Percentiles rank a stretch among this genome's conserved stretches.
phyloP scores from a whole-genome alignment of 2,113 vertebrate genomes.

The Periophthalmodon schlosseri region DNA sequence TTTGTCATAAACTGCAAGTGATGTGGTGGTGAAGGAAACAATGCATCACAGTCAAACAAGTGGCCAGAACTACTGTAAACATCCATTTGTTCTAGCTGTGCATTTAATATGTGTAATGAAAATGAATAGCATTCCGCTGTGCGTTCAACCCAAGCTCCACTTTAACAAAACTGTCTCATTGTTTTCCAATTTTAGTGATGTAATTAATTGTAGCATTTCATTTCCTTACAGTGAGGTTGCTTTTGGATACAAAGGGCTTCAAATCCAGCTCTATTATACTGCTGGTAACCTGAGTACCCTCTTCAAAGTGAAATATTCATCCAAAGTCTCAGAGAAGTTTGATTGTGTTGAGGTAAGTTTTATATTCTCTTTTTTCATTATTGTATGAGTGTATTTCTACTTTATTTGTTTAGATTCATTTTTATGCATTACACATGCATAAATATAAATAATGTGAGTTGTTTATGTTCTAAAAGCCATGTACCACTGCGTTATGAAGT shows the following conservation, averaged over 20 bases:
- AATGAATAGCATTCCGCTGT: constrained; percentile 17
- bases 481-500: too few species aligned
- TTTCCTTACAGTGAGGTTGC: constrained; percentile 86
- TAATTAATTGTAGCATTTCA: constrained; percentile 10
- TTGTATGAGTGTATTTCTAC: too few species aligned
- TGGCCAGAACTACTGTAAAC: constrained; percentile 21
- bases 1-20: constrained; percentile 45
- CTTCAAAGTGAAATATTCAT: constrained; percentile 90
- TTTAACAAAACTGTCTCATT: background rate
- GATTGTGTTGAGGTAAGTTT: constrained; percentile 92
- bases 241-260: constrained; percentile 97
- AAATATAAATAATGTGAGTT: too few species aligned
- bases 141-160: background rate
- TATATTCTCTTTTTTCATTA: background rate
- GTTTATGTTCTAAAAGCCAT: too few species aligned
- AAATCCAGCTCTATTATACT: constrained; percentile 92
- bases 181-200: constrained; percentile 7
- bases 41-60: constrained; percentile 33
- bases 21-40: constrained; percentile 41
- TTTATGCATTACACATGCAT: too few species aligned
- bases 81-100: constrained; percentile 25
- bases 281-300: constrained; percentile 93
- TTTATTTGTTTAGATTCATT: too few species aligned
- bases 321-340: constrained; percentile 92
- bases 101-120: constrained; percentile 20